These are phyloP conservation scores for Laupala kohalensis DNA, from an alignment of 1,140 invertebrate genomes.

Conservation along the genomic window DNA sequence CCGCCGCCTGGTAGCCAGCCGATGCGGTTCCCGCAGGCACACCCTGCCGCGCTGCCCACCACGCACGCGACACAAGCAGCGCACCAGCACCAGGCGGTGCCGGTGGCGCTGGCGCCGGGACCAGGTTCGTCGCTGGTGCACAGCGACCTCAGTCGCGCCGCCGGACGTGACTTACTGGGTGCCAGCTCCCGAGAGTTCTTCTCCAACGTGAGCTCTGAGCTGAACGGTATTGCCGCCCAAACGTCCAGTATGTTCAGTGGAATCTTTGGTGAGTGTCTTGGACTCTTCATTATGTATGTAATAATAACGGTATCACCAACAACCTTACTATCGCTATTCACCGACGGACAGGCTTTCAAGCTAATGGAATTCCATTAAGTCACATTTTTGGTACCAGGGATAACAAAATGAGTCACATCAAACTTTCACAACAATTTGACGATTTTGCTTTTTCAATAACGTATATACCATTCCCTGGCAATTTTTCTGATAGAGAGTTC, in stretches of 20 bases:
- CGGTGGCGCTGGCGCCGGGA: constrained; percentile 11
- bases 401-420: too few relatives aligned
- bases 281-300: too few relatives aligned
- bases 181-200: constrained; percentile 62
- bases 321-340: too few relatives aligned
- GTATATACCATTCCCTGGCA: too few relatives aligned
- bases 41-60: constrained; percentile 9
- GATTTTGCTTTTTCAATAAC: too few relatives aligned
- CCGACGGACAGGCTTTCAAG: too few relatives aligned
- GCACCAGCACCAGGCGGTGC: not conserved
- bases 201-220: constrained; percentile 73
- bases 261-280: constrained; percentile 56
- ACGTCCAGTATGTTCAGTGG: constrained; percentile 85
- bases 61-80: constrained; percentile 3
- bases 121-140: constrained; percentile 16
- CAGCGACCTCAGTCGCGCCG: constrained; percentile 20
- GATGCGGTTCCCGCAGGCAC: not conserved
- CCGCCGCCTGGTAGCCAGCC: not conserved
- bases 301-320: too few relatives aligned
- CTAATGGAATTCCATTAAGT: too few relatives aligned
- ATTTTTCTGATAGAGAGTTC: too few relatives aligned
- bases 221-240: constrained; percentile 79
- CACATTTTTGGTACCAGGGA: too few relatives aligned
- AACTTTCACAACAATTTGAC: too few relatives aligned
- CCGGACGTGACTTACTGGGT: constrained; percentile 15